These are phyloP conservation scores for Drosophila helvetica DNA, from an alignment of 2,888 invertebrate species.

Conservation along the genomic window DNA sequence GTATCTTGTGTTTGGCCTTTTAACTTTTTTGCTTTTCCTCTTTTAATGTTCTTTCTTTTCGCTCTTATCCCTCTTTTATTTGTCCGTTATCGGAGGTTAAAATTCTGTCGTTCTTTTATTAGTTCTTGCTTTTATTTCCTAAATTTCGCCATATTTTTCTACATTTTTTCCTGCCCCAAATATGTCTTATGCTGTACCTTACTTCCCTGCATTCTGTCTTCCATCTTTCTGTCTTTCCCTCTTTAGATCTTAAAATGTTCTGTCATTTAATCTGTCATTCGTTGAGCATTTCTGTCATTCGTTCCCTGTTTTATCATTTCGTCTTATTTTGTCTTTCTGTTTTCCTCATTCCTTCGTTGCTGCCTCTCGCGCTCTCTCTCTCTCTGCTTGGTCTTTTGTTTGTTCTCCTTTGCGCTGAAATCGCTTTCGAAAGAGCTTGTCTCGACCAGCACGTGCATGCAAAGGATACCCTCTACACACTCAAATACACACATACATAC, in stretches of 20 bases:
- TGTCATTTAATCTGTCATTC: not conserved
- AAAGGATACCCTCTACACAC: conserved; percentile 38
- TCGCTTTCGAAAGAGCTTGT: conserved; percentile 44
- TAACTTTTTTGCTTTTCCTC: no score
- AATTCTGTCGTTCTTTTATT: no score
- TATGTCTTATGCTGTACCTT: not conserved
- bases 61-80: no score
- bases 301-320: conserved; percentile 17
- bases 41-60: no score
- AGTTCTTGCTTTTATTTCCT: no score
- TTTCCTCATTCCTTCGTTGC: conserved; percentile 10
- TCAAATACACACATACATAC: no score
- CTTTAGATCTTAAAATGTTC: not conserved
- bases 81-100: no score
- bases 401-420: conserved; percentile 35
- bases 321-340: conserved; percentile 22
- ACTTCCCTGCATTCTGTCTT: not conserved
- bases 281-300: not conserved
- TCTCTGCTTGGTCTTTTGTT: conserved; percentile 1
- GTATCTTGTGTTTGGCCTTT: no score
- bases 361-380: not conserved
- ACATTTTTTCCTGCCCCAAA: no score
- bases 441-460: conserved; percentile 68
- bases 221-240: not conserved
- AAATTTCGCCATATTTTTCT: not conserved